phyloP scores from a whole-genome alignment of 2,888 invertebrate species.

The Acleris laterana region DNA sequence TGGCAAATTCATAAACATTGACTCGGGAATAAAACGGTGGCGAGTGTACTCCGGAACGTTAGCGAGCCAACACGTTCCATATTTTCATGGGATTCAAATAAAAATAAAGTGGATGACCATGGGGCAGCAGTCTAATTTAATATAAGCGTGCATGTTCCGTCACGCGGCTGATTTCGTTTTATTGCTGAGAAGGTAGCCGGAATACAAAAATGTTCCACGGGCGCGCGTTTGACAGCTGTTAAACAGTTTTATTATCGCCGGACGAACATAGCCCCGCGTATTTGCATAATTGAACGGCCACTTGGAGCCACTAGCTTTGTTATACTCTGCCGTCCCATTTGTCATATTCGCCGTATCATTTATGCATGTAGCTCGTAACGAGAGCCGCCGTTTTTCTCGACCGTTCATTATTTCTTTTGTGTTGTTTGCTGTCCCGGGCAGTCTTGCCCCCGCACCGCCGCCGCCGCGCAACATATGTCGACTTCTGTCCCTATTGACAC shows the following conservation, averaged over 20 bases:
- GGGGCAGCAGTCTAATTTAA: slow-evolving; percentile 79
- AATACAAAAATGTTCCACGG: slow-evolving; percentile 72
- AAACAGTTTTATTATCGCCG: slow-evolving; percentile 83
- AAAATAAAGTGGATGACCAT: slow-evolving; percentile 80
- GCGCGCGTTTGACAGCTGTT: slow-evolving; percentile 78
- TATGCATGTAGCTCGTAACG: slow-evolving; percentile 82
- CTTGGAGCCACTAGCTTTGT: slow-evolving; percentile 82
- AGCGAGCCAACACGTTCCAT: slow-evolving; percentile 74
- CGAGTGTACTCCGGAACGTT: slow-evolving; percentile 65
- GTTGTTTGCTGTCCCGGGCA: slow-evolving; percentile 71
- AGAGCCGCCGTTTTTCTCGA: slow-evolving; percentile 77
- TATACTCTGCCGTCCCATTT: slow-evolving; percentile 83
- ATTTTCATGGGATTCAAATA: slow-evolving; percentile 83
- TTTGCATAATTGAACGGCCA: slow-evolving; percentile 85
- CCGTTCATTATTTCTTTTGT: slow-evolving; percentile 81
- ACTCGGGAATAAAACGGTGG: slow-evolving; percentile 72
- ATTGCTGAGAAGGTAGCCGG: slow-evolving; percentile 72
- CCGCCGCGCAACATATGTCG: slow-evolving; percentile 65
- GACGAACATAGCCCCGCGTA: slow-evolving; percentile 77
- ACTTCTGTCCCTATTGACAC: slow-evolving; percentile 66
- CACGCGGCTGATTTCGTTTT: slow-evolving; percentile 74
- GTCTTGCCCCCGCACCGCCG: slow-evolving; percentile 63
- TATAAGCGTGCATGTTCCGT: slow-evolving; percentile 76
- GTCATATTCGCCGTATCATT: slow-evolving; percentile 83
- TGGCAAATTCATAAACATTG: slow-evolving; percentile 83